Evolutionary conservation across 2,113 vertebrate genomes (phyloP).

Genomic region (Pelmatolapia mariae): DNA sequence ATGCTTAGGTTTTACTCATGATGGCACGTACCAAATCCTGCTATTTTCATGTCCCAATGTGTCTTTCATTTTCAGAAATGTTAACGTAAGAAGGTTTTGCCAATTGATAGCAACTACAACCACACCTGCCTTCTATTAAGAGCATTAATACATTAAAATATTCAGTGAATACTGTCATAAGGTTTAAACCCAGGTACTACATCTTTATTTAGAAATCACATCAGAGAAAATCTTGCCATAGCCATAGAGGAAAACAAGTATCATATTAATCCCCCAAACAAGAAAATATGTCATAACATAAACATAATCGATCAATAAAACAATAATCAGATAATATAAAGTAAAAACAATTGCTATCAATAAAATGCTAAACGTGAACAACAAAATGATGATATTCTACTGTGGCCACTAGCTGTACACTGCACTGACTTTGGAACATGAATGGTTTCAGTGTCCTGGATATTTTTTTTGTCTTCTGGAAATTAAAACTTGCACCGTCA

Average conservation of each 20-base stretch:
- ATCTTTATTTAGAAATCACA: slow-evolving; percentile 67
- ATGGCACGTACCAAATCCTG: not conserved
- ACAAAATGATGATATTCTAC: not conserved
- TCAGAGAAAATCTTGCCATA: slow-evolving; percentile 36
- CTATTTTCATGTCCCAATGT: not conserved
- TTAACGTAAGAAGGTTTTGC: not conserved
- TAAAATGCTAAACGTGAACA: slow-evolving; percentile 26
- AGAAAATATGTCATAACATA: slow-evolving; percentile 34
- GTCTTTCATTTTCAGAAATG: not conserved
- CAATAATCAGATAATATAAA: slow-evolving; percentile 21
- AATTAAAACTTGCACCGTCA: not conserved
- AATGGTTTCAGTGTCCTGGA: not conserved
- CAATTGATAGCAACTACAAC: not conserved
- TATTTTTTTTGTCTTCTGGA: not conserved
- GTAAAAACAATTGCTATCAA: slow-evolving; percentile 19
- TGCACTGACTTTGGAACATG: not conserved
- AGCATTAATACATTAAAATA: not conserved
- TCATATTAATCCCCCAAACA: slow-evolving; percentile 4
- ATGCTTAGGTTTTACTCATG: not conserved
- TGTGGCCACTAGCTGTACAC: not conserved
- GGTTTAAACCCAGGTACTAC: slow-evolving; percentile 9
- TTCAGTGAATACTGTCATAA: not conserved
- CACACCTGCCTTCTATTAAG: not conserved
- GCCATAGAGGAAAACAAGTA: not conserved
- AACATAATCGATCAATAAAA: slow-evolving; percentile 28